Evolutionary conservation across 2,888 invertebrate genomes (phyloP).

Genomic region (Alsophila aescularia): DNA sequence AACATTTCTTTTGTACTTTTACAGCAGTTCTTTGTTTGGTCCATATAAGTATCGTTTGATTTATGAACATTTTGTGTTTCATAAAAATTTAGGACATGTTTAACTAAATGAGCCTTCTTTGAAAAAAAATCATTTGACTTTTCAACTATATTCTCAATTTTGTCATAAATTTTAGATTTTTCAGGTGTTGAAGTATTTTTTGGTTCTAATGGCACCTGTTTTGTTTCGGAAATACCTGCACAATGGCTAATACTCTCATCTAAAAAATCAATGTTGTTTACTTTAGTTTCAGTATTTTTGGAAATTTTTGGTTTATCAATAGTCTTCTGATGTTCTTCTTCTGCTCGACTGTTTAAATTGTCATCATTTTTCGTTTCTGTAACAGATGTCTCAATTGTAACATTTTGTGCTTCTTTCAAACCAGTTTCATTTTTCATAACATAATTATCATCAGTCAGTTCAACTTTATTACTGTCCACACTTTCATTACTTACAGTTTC

Average conservation of each 20-base stretch:
- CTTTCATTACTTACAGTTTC: conserved; percentile 25
- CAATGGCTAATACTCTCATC: conserved; percentile 2
- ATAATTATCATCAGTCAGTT: conserved; percentile 6
- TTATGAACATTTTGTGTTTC: neutral
- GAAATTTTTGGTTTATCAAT: neutral
- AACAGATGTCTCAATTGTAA: conserved; percentile 30
- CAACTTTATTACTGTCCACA: conserved; percentile 11
- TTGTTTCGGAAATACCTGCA: conserved; percentile 18
- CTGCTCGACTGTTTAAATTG: conserved; percentile 14
- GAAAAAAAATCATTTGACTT: conserved; percentile 4
- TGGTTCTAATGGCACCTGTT: conserved; percentile 12
- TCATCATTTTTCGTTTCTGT: conserved; percentile 32
- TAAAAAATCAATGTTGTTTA: conserved; percentile 6
- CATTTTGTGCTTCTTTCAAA: conserved; percentile 20
- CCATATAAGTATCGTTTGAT: neutral
- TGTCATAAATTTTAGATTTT: conserved; percentile 7
- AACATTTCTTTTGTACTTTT: neutral
- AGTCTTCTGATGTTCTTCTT: conserved; percentile 6
- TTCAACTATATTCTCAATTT: neutral
- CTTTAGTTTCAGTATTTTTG: neutral
- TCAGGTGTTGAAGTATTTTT: conserved; percentile 29
- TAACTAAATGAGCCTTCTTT: neutral
- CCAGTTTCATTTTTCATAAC: conserved; percentile 5
- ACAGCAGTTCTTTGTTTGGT: neutral
- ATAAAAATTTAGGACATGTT: neutral